phyloP scores from a whole-genome alignment of 2,888 invertebrate genomes.

The Xestia xanthographa region DNA sequence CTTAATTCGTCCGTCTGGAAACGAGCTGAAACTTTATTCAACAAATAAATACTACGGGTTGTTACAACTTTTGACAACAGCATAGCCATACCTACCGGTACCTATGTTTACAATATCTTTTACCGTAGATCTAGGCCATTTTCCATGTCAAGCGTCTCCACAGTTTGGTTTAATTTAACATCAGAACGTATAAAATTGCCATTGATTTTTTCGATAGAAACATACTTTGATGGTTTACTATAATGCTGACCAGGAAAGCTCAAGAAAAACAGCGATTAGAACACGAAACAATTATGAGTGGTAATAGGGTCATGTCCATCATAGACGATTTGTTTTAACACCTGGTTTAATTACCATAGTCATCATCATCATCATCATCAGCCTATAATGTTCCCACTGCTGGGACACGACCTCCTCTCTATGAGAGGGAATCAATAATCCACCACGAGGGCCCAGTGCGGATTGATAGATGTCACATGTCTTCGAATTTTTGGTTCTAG shows the following conservation, averaged over 20 bases:
- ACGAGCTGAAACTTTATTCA: background rate
- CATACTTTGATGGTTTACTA: background rate
- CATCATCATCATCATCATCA: no score
- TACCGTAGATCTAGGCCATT: background rate
- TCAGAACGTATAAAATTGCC: background rate
- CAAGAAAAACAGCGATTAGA: background rate
- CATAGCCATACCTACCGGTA: background rate
- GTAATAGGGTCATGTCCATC: background rate
- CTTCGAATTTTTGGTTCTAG: no score
- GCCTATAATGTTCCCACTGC: no score
- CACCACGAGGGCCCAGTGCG: no score
- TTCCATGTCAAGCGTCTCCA: accelerated
- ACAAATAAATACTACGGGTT: background rate
- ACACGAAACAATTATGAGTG: background rate
- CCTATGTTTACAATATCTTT: background rate
- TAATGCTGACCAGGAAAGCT: background rate
- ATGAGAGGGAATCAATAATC: no score
- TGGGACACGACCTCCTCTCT: no score
- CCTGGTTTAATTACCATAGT: background rate
- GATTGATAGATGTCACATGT: no score
- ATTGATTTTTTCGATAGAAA: background rate
- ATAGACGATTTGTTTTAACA: background rate
- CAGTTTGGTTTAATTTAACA: background rate
- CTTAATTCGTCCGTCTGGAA: background rate
- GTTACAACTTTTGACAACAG: background rate